Evolutionary conservation across 2,888 invertebrate species (phyloP), one percentile per base, ranked within the genome.

Genomic region (Drosophila greeni): DNA sequence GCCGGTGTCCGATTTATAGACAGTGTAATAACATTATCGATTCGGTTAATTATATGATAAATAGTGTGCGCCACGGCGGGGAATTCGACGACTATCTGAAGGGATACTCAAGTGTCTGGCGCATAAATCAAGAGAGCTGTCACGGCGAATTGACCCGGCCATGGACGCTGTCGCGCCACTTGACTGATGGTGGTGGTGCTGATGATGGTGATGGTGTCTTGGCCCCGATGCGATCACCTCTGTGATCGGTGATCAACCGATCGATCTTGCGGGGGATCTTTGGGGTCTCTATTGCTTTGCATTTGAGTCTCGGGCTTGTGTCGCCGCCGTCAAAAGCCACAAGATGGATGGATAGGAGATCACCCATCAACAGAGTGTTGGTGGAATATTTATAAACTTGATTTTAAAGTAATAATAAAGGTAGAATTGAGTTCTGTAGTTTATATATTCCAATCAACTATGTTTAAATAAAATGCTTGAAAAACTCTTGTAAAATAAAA

Each of bases 131-230:
- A 70, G 60, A 24, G 31, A 26, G 26, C 82, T 79, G 80, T 65
- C 79, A 77, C 29, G 58, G 49, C 65, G 65, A 77, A 75, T 77
- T 80, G 80, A 75, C 80, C 77, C 56, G 60, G 33, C 56, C 62
- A 55, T 24, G 75, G 64, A 69, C 65, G 56, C 76, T 76, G 81
- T 73, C 81, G 71, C 60, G 64, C 67, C 76, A 74, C 64, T 76
- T 80, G 78, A 80, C 73, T 78, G 81, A 80, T 83, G 76, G 6
- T 9, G 76, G 6, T 9, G 45, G 37, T 78, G 81, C 82, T 81
- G 73, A 4, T 9, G 45, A 52, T 51, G 36, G 73, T 9, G 45
- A 52, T 51, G 36, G 73, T 66, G 70, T 76, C 76, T 70, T 70
- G 66, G 75, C 54, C 82, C 66, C 53, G 62, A 55, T 57, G 31